A percentile compares a stretch with the other conserved stretches of the same genome.
Conservation (phyloP, 2,797 vertebrate genomes). For the Eleutherodactylus coqui region DNA sequence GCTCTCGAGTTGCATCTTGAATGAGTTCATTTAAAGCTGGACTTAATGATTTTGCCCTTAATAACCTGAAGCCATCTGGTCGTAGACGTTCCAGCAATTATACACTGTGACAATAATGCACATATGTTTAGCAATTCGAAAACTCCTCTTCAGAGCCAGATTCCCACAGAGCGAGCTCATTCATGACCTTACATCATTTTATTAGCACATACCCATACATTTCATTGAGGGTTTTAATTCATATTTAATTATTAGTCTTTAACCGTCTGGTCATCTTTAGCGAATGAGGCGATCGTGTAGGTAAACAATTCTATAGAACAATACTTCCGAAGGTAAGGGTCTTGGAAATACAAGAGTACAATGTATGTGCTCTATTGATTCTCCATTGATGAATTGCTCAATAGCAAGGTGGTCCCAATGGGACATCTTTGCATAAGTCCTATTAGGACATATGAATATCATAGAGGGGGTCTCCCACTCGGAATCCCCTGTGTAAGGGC, state of each 20-base stretch:
- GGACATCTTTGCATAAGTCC: no score
- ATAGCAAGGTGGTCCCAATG: no score
- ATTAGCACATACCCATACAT: conserved; percentile 44
- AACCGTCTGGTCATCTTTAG: neutral
- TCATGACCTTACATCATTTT: conserved; percentile 57
- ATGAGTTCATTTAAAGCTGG: conserved; percentile 56
- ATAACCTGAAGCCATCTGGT: conserved; percentile 62
- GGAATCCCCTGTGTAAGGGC: no score
- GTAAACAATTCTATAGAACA: no score
- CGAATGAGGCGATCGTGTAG: neutral
- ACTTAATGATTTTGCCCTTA: conserved; percentile 62
- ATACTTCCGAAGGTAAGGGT: neutral
- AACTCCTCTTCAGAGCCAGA: conserved; percentile 47
- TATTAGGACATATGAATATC: no score
- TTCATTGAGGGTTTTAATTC: neutral
- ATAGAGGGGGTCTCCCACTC: no score
- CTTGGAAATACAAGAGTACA: neutral
- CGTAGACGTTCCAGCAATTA: conserved; percentile 58
- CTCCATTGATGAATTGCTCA: neutral
- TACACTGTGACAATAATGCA: conserved; percentile 59
- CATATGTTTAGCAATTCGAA: conserved; percentile 60
- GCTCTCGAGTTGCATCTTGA: conserved; percentile 38
- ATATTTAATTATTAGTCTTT: neutral
- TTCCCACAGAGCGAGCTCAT: conserved; percentile 47
- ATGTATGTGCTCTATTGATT: neutral